Conservation (phyloP, 2,888 invertebrate genomes). For the Cenopis cana region DNA sequence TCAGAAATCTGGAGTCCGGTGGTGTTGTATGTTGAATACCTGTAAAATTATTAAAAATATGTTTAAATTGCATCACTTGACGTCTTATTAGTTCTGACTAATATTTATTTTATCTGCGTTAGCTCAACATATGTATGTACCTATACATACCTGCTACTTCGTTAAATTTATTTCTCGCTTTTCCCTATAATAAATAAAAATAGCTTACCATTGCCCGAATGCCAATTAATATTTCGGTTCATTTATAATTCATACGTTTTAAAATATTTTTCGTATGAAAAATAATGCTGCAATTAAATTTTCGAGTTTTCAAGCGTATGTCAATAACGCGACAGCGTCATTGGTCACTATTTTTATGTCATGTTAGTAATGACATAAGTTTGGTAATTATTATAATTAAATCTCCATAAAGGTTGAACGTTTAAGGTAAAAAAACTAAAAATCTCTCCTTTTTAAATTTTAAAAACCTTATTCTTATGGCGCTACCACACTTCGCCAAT, state of each 20-base stretch:
- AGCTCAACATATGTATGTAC: too few relatives aligned
- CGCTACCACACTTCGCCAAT: too few relatives aligned
- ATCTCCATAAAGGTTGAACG: not conserved
- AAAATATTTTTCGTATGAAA: not conserved
- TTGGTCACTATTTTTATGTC: not conserved
- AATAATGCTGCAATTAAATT: not conserved
- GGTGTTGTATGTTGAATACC: constrained; percentile 7
- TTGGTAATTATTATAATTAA: not conserved
- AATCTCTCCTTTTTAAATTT: too few relatives aligned
- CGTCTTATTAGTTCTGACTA: too few relatives aligned
- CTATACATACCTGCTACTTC: not conserved
- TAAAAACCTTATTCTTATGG: too few relatives aligned
- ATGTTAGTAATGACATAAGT: too few relatives aligned
- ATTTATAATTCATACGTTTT: constrained; percentile 3
- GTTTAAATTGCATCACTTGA: not conserved
- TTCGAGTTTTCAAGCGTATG: not conserved
- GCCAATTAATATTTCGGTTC: constrained; percentile 29
- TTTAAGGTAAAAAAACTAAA: too few relatives aligned
- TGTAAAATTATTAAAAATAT: constrained; percentile 40
- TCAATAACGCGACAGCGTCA: constrained; percentile 5
- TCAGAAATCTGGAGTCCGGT: constrained; percentile 53
- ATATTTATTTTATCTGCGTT: too few relatives aligned
- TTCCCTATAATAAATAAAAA: not conserved
- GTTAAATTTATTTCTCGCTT: not conserved
- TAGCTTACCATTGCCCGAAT: constrained; percentile 7